Evolutionary conservation across 2,888 invertebrate species (phyloP).

Genomic region (Acleris literana): DNA sequence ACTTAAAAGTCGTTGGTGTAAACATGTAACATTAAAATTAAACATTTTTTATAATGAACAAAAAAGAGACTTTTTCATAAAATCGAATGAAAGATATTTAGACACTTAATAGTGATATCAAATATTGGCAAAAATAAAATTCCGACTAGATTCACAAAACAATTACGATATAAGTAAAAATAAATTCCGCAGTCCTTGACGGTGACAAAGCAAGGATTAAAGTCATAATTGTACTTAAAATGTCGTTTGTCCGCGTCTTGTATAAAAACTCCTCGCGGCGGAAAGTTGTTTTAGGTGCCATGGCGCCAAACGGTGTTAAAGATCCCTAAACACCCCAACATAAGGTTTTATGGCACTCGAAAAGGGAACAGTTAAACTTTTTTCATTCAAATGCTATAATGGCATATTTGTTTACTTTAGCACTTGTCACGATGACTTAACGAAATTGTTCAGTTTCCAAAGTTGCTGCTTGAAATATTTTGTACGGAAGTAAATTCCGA

Average conservation of each 20-base stretch:
- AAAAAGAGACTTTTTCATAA: too few relatives aligned
- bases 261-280: slow-evolving; percentile 12
- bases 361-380: slow-evolving; percentile 63
- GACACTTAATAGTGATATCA: too few relatives aligned
- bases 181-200: too few relatives aligned
- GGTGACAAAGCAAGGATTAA: background rate
- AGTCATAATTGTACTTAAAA: slow-evolving; percentile 9
- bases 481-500: background rate
- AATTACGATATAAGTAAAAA: too few relatives aligned
- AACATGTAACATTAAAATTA: too few relatives aligned
- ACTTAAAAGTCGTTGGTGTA: background rate
- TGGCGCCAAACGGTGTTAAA: slow-evolving; percentile 75
- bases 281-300: slow-evolving; percentile 63
- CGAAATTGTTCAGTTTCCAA: slow-evolving; percentile 44
- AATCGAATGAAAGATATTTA: too few relatives aligned
- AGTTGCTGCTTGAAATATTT: background rate
- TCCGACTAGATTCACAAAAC: too few relatives aligned
- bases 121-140: too few relatives aligned
- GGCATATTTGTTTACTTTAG: slow-evolving; percentile 64
- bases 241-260: background rate
- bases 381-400: slow-evolving; percentile 62
- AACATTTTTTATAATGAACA: too few relatives aligned
- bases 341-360: slow-evolving; percentile 50
- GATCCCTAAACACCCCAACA: slow-evolving; percentile 59
- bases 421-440: slow-evolving; percentile 74